Percentiles rank a stretch among this genome's conserved stretches.
Evolutionary conservation across 2,888 invertebrate genomes (phyloP).

Genomic region (Gonocerus acuteangulatus): DNA sequence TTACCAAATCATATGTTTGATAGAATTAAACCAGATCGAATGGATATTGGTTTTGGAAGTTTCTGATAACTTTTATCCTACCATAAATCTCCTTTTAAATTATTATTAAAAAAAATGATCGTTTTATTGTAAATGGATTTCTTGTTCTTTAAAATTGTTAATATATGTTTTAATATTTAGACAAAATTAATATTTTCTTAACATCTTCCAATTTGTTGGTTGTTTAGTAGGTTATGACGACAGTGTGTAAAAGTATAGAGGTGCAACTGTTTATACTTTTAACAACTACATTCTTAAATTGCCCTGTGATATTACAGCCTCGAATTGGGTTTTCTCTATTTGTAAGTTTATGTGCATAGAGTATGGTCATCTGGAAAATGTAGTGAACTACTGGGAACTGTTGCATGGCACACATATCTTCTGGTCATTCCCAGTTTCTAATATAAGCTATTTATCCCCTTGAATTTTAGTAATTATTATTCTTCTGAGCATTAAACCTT

Average conservation of each 20-base stretch:
- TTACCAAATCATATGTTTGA: constrained; percentile 48
- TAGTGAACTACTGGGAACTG: constrained; percentile 6
- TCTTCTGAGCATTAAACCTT: not conserved
- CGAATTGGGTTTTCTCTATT: constrained; percentile 17
- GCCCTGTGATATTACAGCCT: constrained; percentile 32
- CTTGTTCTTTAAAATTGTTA: constrained; percentile 33
- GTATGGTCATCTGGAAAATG: constrained; percentile 5
- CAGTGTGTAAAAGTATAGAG: constrained; percentile 17
- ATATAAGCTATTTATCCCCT: not conserved
- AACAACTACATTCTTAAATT: constrained; percentile 30
- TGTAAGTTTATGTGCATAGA: constrained; percentile 13
- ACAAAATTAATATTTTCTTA: constrained; percentile 35
- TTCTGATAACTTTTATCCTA: constrained; percentile 43
- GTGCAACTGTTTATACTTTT: constrained; percentile 25
- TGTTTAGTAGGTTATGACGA: constrained; percentile 21
- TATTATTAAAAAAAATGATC: constrained; percentile 21
- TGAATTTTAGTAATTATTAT: not conserved
- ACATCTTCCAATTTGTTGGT: constrained; percentile 31
- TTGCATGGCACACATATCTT: constrained; percentile 17
- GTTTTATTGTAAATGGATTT: constrained; percentile 28
- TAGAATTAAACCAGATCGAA: constrained; percentile 46
- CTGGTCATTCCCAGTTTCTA: constrained; percentile 4
- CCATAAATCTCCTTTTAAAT: constrained; percentile 16
- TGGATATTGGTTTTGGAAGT: constrained; percentile 49
- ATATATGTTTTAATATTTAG: constrained; percentile 32